A percentile compares a stretch with the other conserved stretches of the same genome.
Evolutionary conservation across 2,888 invertebrate genomes (phyloP).

Genomic region (Baronia brevicornis): DNA sequence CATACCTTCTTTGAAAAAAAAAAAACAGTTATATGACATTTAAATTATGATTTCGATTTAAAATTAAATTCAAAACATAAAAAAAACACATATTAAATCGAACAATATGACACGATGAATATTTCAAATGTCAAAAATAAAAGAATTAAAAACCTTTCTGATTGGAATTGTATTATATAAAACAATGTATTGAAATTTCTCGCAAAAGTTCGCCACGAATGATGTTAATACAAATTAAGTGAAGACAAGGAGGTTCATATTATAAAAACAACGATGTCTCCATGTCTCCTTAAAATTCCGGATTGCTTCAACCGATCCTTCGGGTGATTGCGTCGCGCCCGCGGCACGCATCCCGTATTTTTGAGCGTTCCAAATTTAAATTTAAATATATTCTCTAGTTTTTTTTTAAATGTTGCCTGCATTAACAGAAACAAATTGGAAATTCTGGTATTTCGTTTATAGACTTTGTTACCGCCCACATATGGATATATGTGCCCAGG

Average conservation of each 20-base stretch:
- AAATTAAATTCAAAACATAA: too few species aligned
- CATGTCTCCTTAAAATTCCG: conserved; percentile 47
- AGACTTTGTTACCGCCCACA: background rate
- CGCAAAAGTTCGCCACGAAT: conserved; percentile 15
- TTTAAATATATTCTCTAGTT: background rate
- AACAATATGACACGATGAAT: too few species aligned
- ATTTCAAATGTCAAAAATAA: too few species aligned
- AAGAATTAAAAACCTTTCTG: too few species aligned
- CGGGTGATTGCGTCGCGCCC: conserved; percentile 45
- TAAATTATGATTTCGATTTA: too few species aligned
- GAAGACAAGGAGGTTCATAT: conserved; percentile 25
- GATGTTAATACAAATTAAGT: conserved; percentile 22
- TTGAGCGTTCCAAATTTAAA: conserved; percentile 13
- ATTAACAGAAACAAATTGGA: background rate
- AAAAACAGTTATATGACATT: too few species aligned
- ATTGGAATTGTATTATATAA: too few species aligned
- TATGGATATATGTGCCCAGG: too few species aligned
- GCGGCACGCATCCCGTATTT: conserved; percentile 22
- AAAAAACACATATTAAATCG: too few species aligned
- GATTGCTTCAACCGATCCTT: conserved; percentile 38
- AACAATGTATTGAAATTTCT: conserved; percentile 1
- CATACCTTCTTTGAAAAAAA: too few species aligned
- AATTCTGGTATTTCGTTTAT: background rate
- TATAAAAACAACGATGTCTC: conserved; percentile 29
- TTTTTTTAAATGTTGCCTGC: background rate